Percentiles rank a stretch among this genome's conserved stretches.
Evolutionary conservation across 2,797 vertebrate genomes (phyloP).

Genomic region (Antennarius maculatus): DNA sequence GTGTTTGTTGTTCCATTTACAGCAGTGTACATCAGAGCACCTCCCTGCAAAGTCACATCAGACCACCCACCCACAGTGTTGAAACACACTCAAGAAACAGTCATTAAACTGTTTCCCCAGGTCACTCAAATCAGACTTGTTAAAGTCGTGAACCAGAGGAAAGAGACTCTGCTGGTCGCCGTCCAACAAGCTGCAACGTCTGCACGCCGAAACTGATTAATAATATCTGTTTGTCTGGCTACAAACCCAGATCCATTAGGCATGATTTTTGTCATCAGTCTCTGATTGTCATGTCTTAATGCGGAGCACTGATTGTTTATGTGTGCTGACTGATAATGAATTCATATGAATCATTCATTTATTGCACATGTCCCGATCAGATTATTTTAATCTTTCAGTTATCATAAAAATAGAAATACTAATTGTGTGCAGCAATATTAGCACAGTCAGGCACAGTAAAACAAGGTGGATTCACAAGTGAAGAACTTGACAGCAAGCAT

Average conservation of each 20-base stretch:
- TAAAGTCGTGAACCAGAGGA: constrained; percentile 76
- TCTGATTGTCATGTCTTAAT: constrained; percentile 23
- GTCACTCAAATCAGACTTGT: constrained; percentile 82
- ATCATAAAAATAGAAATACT: not conserved
- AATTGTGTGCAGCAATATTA: not conserved
- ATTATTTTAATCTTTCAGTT: not conserved
- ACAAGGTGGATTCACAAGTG: too few species aligned
- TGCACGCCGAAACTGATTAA: constrained; percentile 52
- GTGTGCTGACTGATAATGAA: not conserved
- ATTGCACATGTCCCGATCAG: not conserved
- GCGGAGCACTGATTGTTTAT: constrained; percentile 9
- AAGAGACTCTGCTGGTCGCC: constrained; percentile 57
- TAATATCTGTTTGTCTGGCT: constrained; percentile 47
- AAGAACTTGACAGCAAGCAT: too few species aligned
- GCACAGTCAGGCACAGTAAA: not conserved
- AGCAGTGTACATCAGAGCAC: constrained; percentile 74
- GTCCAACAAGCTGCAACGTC: constrained; percentile 49
- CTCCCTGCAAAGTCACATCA: constrained; percentile 63
- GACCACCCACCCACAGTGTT: constrained; percentile 82
- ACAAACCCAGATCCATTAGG: constrained; percentile 27
- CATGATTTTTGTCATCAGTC: constrained; percentile 39
- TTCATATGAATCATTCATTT: not conserved
- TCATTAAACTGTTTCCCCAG: constrained; percentile 83
- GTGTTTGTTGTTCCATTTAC: constrained; percentile 81
- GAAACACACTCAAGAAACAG: constrained; percentile 76